Percentiles rank a stretch among this genome's conserved stretches.
Conservation (phyloP, 2,113 vertebrate species). For the cattle (Bos taurus) region DNA sequence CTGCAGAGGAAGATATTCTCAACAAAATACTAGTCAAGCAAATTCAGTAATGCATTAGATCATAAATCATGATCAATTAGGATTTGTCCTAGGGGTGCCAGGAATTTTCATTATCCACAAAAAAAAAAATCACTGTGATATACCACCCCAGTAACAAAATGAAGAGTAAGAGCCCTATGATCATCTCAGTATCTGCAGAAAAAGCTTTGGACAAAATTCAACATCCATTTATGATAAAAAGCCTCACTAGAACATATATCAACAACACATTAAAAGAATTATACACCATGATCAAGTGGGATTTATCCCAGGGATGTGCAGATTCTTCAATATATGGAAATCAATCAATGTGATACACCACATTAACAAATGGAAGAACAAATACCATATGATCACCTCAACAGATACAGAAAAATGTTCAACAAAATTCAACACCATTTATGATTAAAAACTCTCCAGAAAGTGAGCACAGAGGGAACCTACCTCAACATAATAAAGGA, state of each 20-base stretch:
- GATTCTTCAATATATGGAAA: neutral
- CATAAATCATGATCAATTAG: neutral
- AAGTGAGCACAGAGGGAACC: neutral
- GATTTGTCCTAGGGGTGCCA: neutral
- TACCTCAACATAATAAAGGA: neutral
- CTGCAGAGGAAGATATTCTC: neutral
- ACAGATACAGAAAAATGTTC: neutral
- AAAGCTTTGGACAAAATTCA: neutral
- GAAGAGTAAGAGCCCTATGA: neutral
- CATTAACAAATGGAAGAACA: neutral
- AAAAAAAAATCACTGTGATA: neutral
- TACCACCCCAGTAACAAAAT: neutral
- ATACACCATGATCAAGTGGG: neutral
- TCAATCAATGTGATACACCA: neutral
- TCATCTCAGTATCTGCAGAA: neutral
- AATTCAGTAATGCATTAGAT: neutral
- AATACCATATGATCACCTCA: neutral
- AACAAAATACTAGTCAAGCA: neutral
- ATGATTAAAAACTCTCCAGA: neutral
- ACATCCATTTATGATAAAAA: neutral
- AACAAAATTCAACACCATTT: neutral
- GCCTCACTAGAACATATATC: neutral
- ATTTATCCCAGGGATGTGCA: neutral
- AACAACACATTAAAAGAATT: neutral
- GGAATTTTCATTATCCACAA: neutral